Percentiles rank a stretch among this genome's conserved stretches.
These are phyloP conservation scores for Theonella swinhoei DNA, from an alignment of 37 sponge, comb jelly and placozoan genomes.

Conservation along the genomic window DNA sequence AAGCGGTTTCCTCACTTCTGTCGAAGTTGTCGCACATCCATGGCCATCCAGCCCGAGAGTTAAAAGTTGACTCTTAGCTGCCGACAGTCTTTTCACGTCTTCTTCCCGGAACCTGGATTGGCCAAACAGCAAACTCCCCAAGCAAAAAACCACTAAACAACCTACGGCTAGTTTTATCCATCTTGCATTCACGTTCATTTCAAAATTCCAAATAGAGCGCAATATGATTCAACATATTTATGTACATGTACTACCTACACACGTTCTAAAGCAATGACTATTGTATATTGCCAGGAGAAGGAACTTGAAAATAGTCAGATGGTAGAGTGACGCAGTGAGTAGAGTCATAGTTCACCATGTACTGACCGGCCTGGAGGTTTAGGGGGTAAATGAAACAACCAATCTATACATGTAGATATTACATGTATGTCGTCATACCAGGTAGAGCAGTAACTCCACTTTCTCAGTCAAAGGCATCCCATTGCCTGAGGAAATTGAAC, in stretches of 20 bases:
- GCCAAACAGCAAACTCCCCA: too few relatives aligned
- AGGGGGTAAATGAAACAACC: background rate
- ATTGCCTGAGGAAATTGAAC: slow-evolving; percentile 26
- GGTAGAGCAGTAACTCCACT: slow-evolving; percentile 44
- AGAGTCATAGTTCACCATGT: slow-evolving; percentile 48
- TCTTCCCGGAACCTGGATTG: too few relatives aligned
- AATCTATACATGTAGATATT: background rate
- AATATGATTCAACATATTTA: background rate
- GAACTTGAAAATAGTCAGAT: slow-evolving; percentile 37
- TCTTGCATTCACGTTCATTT: background rate
- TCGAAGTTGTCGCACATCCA: too few relatives aligned
- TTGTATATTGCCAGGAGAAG: slow-evolving; percentile 15
- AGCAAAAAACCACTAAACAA: too few relatives aligned
- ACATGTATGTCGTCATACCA: too few relatives aligned
- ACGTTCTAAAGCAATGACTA: background rate
- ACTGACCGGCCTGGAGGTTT: slow-evolving; percentile 69
- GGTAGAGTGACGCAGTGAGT: slow-evolving; percentile 57
- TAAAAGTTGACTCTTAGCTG: too few relatives aligned
- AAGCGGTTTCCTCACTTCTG: background rate
- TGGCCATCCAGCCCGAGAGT: too few relatives aligned
- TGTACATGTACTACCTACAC: background rate
- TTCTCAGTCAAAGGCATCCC: slow-evolving; percentile 44
- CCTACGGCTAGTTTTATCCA: too few relatives aligned
- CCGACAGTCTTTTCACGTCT: too few relatives aligned
- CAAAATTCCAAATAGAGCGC: background rate